These are phyloP conservation scores for Spialia ferax DNA, from an alignment of 2,888 invertebrate species.

Conservation along the genomic window DNA sequence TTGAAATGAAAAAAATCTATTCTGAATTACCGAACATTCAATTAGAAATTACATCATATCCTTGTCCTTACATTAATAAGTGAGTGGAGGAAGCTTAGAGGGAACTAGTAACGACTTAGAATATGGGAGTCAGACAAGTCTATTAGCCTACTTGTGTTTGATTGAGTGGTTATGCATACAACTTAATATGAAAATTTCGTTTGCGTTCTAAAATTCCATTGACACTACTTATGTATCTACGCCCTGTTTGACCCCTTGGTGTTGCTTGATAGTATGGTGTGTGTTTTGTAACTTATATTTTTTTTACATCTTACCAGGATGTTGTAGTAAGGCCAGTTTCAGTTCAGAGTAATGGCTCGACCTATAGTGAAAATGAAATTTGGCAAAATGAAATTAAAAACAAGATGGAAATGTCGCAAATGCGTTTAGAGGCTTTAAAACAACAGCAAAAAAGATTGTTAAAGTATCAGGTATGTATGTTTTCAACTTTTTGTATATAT, in stretches of 20 bases:
- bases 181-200: conserved; percentile 16
- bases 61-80: no score
- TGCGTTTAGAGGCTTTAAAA: conserved; percentile 85
- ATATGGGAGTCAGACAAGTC: no score
- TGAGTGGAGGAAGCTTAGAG: no score
- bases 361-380: conserved; percentile 83
- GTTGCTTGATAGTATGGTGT: neutral
- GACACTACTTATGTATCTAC: conserved; percentile 29
- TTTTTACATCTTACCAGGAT: conserved; percentile 61
- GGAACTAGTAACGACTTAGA: no score
- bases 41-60: no score
- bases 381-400: conserved; percentile 87
- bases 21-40: no score
- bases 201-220: conserved; percentile 23
- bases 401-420: conserved; percentile 88
- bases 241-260: conserved; percentile 11
- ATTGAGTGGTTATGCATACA: conserved; percentile 13
- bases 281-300: neutral
- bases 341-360: conserved; percentile 79
- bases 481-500: neutral
- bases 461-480: conserved; percentile 74
- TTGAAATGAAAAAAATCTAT: no score
- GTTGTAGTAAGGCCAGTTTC: conserved; percentile 80
- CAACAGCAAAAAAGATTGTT: conserved; percentile 86
- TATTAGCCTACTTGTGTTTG: conserved; percentile 11